phyloP scores from a whole-genome alignment of 2,797 vertebrate species.

The Eremophila alpestris region DNA sequence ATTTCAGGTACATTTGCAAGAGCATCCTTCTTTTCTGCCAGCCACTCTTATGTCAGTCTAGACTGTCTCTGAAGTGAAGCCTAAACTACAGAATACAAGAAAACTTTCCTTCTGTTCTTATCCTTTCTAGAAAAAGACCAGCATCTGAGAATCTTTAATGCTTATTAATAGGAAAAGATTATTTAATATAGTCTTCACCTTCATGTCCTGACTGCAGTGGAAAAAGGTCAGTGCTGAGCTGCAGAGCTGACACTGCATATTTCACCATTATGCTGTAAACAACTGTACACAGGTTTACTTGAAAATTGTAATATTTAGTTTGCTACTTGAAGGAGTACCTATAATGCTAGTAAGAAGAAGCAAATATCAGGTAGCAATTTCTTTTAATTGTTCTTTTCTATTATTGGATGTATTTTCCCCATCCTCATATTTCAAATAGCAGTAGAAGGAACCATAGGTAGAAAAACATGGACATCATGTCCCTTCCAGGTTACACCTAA shows the following conservation, averaged over 20 bases:
- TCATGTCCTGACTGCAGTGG: not conserved
- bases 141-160: not conserved
- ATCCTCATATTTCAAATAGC: not conserved
- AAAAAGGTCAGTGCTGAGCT: not conserved
- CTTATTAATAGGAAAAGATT: not conserved
- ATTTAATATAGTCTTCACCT: constrained; percentile 15
- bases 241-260: constrained; percentile 5
- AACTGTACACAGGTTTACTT: not conserved
- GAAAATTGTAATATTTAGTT: not conserved
- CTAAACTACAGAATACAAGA: not conserved
- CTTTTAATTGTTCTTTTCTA: not conserved
- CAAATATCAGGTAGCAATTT: not conserved
- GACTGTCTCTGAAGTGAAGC: not conserved
- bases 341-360: not conserved
- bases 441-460: not conserved
- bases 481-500: not conserved
- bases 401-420: not conserved
- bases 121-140: not conserved
- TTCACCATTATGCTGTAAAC: not conserved
- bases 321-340: not conserved
- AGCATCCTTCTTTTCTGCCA: not conserved
- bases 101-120: not conserved
- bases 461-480: not conserved
- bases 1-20: not conserved
- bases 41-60: not conserved